Base-by-base conservation (phyloP, 2,113 vertebrate genomes). In the Monopterus albus region DNA sequence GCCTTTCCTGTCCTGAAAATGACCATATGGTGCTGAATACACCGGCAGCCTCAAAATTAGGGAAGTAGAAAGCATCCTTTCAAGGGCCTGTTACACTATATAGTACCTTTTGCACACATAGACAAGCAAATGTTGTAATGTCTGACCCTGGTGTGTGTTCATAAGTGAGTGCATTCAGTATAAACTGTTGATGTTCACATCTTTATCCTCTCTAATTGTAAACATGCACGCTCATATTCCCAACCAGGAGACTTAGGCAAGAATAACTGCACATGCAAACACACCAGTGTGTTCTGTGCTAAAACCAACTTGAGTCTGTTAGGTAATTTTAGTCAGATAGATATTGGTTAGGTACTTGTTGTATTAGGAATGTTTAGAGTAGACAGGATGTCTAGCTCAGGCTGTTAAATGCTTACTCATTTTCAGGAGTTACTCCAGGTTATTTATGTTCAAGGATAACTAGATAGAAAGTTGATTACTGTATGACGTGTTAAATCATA, bases 21-120 rank as follows among this genome's bases (percentile, higher is more conserved):
- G 3, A 13, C 45, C 10, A 26, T n/a, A 9, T 17, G 4, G 36
- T 2, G 5, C 8, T 53, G 31, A 29, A 25, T 15, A 6, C 50
- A 55, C 29, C 6, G 7, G 2, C 6, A 21, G 26, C 17, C 20
- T 36, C 25, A 29, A 23, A 38, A 14, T 46, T 5, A 58, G 52
- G 51, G 45, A 57, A 58, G 14, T 45, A 25, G 52, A 45, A 46
- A 63, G 9, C 6, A 47, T 12, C 31, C 25, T 6, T 51, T 57
- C n/a, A 45, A 7, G 5, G 29, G 29, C 8, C 8, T n/a, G n/a
- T n/a, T n/a, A n/a, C n/a, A n/a, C n/a, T n/a, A n/a, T n/a, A n/a
- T 15, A 2, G 9, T 18, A 28, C 49, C 3, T 14, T 12, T 14
- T 12, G 26, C 29, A 43, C 46, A 31, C 3, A 9, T n/a, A 29